Evolutionary conservation across 1,140 invertebrate genomes (phyloP).

Genomic region (Lineus longissimus): DNA sequence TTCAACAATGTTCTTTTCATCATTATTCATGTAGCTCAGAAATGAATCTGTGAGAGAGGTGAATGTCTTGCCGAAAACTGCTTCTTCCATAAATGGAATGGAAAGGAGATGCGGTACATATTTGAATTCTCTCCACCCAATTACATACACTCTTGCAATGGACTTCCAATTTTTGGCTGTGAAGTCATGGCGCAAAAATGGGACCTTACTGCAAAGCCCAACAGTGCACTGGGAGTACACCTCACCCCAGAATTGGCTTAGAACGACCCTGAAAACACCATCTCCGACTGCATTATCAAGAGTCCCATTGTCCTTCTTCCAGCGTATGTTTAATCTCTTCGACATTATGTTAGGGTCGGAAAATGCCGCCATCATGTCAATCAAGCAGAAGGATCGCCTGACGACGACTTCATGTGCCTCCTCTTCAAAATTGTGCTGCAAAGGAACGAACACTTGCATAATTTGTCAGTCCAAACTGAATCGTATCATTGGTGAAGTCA

Average conservation of each 20-base stretch:
- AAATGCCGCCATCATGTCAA: background rate
- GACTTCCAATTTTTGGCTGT: conserved; percentile 6
- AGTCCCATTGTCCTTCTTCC: background rate
- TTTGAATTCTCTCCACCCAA: conserved; percentile 5
- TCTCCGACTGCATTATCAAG: background rate
- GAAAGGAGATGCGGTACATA: background rate
- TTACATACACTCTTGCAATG: background rate
- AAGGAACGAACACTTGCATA: background rate
- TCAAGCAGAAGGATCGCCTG: background rate
- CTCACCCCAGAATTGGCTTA: conserved; percentile 8
- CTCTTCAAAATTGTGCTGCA: background rate
- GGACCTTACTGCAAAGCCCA: background rate
- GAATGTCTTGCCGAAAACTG: background rate
- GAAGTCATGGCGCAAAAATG: conserved; percentile 10
- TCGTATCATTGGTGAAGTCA: background rate
- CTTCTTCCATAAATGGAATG: background rate
- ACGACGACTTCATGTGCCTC: too few relatives aligned
- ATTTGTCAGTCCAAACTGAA: background rate
- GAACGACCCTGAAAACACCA: background rate
- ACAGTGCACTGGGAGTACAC: conserved; percentile 8
- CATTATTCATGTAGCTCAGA: background rate
- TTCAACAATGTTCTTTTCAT: background rate
- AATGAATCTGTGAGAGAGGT: background rate
- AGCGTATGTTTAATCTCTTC: background rate
- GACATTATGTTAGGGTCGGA: background rate